These are phyloP conservation scores for Heliconius ethilla DNA, from an alignment of 2,888 invertebrate genomes.

Conservation along the genomic window DNA sequence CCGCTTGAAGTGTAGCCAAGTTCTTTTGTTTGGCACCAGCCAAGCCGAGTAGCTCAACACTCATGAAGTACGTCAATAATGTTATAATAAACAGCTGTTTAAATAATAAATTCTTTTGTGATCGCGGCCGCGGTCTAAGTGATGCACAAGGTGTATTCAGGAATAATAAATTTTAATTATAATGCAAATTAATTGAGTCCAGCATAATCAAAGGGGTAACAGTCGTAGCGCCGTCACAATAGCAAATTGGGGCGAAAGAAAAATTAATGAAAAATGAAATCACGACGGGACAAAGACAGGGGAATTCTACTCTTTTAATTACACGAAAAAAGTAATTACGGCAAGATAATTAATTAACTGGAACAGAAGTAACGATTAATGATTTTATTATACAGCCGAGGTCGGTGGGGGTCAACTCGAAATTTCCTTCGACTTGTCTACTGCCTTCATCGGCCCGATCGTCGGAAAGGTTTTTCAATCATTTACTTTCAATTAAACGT, in stretches of 20 bases:
- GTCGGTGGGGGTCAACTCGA: conserved; percentile 73
- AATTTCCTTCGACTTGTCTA: conserved; percentile 64
- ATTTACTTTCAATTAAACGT: conserved; percentile 67
- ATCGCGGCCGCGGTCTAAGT: conserved; percentile 36
- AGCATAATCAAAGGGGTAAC: conserved; percentile 79
- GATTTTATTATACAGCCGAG: conserved; percentile 82
- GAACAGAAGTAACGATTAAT: conserved; percentile 83
- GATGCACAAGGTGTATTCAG: conserved; percentile 45
- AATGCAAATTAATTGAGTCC: conserved; percentile 80
- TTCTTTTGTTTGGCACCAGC: background rate
- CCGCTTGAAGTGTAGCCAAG: background rate
- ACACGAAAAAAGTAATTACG: conserved; percentile 83
- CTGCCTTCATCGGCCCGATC: conserved; percentile 44
- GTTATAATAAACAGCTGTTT: conserved; percentile 31
- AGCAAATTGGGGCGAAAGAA: conserved; percentile 83
- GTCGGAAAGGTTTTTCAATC: conserved; percentile 58
- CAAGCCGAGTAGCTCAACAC: background rate
- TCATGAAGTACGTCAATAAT: conserved; percentile 19
- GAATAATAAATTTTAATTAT: conserved; percentile 79
- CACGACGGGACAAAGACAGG: conserved; percentile 81
- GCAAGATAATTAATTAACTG: conserved; percentile 83
- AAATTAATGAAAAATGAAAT: conserved; percentile 82
- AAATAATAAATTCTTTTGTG: conserved; percentile 42
- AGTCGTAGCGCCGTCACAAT: conserved; percentile 76
- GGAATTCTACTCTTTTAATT: conserved; percentile 82